Conservation (phyloP, 2,113 vertebrate genomes). For the Castor canadensis region DNA sequence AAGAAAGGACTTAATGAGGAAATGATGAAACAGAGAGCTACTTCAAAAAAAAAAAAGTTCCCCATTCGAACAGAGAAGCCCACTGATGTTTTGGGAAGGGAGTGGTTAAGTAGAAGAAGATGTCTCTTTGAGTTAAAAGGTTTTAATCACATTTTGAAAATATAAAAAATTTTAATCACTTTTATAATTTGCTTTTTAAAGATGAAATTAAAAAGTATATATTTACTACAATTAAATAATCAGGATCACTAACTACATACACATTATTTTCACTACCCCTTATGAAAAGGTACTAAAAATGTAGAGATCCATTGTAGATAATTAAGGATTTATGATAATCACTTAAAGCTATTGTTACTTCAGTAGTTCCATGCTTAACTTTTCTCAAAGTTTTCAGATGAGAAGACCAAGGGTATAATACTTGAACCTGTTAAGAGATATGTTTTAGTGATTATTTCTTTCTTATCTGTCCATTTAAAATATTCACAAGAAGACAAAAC, state of each 20-base stretch:
- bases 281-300: neutral
- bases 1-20: conserved; percentile 23
- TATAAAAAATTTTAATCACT: neutral
- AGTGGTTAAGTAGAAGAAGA: neutral
- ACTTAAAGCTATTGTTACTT: neutral
- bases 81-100: neutral
- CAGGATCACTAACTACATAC: neutral
- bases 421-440: neutral
- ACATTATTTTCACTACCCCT: neutral
- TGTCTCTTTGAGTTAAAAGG: conserved; percentile 1
- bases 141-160: neutral
- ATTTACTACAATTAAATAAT: neutral
- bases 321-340: neutral
- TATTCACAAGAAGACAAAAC: neutral
- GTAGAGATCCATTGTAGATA: neutral
- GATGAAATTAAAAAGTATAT: neutral
- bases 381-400: conserved; percentile 1
- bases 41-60: conserved; percentile 22
- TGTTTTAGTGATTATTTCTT: neutral
- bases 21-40: neutral
- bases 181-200: conserved; percentile 26
- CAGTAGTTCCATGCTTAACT: neutral
- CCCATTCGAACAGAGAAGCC: neutral
- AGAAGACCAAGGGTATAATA: neutral
- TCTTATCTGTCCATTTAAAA: neutral